Conservation (phyloP, 2,113 vertebrate species). For the Vidua macroura region DNA sequence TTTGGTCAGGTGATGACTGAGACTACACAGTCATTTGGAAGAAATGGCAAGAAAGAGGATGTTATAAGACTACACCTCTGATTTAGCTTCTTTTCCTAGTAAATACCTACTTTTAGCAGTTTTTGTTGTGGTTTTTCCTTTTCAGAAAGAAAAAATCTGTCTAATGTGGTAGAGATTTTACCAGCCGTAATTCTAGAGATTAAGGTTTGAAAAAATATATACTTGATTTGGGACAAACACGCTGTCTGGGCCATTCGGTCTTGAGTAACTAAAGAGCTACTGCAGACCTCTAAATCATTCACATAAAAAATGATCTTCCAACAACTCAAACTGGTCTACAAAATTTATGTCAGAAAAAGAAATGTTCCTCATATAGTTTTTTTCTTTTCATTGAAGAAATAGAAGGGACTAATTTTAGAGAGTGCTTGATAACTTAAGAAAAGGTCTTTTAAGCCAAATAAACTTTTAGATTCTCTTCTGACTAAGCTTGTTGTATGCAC, state of each 20-base stretch:
- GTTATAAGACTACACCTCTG: not conserved
- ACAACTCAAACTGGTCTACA: not conserved
- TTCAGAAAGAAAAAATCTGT: not conserved
- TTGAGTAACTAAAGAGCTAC: not conserved
- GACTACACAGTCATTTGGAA: not conserved
- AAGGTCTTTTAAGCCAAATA: not conserved
- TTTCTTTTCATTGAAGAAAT: not conserved
- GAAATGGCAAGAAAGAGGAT: not conserved
- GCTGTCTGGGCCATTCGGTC: not conserved
- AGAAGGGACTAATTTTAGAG: not conserved
- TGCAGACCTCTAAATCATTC: not conserved
- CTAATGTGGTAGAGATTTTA: not conserved
- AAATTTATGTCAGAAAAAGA: not conserved
- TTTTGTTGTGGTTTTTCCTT: not conserved
- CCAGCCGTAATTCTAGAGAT: not conserved
- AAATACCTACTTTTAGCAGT: not conserved
- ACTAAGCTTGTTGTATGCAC: not conserved
- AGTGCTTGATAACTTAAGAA: not conserved
- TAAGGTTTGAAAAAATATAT: not conserved
- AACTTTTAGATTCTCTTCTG: not conserved
- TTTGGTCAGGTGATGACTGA: not conserved
- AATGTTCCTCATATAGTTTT: not conserved
- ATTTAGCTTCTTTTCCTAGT: not conserved
- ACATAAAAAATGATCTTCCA: not conserved
- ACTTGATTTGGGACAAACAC: not conserved